Conservation (phyloP, 2,888 invertebrate genomes). For the Drosophila lacicola region DNA sequence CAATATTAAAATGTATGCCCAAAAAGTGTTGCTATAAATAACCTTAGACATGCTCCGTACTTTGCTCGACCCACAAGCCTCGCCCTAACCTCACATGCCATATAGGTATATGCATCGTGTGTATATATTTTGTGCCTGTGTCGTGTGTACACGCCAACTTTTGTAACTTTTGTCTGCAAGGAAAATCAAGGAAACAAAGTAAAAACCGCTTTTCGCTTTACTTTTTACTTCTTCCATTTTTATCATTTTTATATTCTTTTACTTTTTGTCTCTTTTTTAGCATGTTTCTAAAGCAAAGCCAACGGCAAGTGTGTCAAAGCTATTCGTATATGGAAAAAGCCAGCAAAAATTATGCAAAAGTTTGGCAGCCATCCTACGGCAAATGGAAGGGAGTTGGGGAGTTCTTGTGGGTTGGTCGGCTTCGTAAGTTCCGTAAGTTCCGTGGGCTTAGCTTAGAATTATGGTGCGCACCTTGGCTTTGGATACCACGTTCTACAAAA, state of each 20-base stretch:
- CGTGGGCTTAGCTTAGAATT: constrained; percentile 5
- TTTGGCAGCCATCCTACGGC: constrained; percentile 31
- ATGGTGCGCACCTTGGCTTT: not conserved
- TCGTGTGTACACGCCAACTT: constrained; percentile 68
- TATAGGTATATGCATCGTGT: constrained; percentile 24
- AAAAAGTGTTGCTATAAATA: constrained; percentile 76
- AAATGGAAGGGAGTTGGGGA: constrained; percentile 5
- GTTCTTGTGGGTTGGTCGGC: constrained; percentile 32
- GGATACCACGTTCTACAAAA: not conserved
- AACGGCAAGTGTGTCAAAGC: constrained; percentile 69
- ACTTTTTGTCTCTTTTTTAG: constrained; percentile 10
- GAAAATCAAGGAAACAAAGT: constrained; percentile 74
- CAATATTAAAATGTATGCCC: constrained; percentile 61
- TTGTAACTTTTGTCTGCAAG: constrained; percentile 59
- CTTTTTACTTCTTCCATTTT: constrained; percentile 11
- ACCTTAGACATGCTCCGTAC: constrained; percentile 60
- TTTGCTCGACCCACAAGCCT: constrained; percentile 18
- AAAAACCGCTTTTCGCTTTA: constrained; percentile 52
- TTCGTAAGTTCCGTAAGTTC: constrained; percentile 33
- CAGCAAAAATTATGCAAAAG: constrained; percentile 52
- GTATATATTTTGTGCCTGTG: constrained; percentile 31
- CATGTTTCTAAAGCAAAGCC: constrained; percentile 30
- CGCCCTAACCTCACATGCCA: constrained; percentile 47
- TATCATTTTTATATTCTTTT: constrained; percentile 5
- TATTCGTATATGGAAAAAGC: constrained; percentile 14